Evolutionary conservation across 2,797 vertebrate species (phyloP).

Genomic region (Calcarius lapponicus): DNA sequence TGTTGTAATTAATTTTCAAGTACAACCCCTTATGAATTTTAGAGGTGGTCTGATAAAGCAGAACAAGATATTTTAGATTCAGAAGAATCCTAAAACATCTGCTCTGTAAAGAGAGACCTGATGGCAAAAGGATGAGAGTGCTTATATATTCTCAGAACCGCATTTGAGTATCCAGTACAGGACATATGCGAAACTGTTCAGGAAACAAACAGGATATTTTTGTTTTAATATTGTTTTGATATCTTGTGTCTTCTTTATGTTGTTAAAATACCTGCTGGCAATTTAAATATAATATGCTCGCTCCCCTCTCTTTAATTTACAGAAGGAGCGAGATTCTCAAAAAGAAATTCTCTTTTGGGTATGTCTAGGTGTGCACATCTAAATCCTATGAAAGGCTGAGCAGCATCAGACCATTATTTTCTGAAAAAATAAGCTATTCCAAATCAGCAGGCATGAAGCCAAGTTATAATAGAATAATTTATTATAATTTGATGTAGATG

Average conservation of each 20-base stretch:
- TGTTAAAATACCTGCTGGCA: neutral
- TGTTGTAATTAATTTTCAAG: neutral
- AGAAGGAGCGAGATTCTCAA: neutral
- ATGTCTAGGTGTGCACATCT: neutral
- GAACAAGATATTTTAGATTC: neutral
- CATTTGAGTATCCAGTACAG: neutral
- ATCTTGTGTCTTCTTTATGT: neutral
- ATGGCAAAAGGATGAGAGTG: neutral
- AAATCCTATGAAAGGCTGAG: neutral
- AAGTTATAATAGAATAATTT: conserved; percentile 62
- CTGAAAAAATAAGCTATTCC: conserved; percentile 28
- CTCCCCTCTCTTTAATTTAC: neutral
- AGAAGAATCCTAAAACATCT: neutral
- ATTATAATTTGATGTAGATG: conserved; percentile 53
- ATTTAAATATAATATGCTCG: neutral
- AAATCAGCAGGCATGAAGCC: conserved; percentile 45
- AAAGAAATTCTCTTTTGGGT: neutral
- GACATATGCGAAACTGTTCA: neutral
- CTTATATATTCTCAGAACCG: neutral
- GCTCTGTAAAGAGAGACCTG: neutral
- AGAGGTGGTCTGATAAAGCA: neutral
- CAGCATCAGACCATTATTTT: conserved; percentile 7
- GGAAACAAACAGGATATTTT: conserved; percentile 19
- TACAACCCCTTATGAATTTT: neutral
- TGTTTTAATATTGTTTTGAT: neutral